phyloP scores from a whole-genome alignment of 1,140 invertebrate genomes.

The Pygmarrhopalites habei region DNA sequence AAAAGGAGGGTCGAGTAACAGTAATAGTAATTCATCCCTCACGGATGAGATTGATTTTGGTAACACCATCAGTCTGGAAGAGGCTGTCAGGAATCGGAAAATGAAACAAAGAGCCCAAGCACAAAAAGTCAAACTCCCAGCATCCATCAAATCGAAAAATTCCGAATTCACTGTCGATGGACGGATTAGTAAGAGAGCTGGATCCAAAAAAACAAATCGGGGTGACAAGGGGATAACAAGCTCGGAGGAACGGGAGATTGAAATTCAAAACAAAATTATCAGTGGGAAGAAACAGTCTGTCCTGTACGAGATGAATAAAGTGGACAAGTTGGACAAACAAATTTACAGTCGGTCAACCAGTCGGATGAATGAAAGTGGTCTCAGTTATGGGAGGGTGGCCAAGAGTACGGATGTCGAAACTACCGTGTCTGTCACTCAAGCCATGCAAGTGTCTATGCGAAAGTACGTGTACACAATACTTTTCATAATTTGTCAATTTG shows the following conservation, averaged over 20 bases:
- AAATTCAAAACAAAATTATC: constrained; percentile 13
- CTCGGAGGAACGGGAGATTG: constrained; percentile 6
- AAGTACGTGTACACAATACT: constrained; percentile 45
- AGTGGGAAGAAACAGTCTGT: constrained; percentile 8
- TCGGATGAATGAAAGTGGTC: constrained; percentile 3
- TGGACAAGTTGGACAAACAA: constrained; percentile 13
- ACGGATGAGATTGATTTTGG: constrained; percentile 8
- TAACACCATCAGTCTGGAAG: neutral
- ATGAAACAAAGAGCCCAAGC: neutral
- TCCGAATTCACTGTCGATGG: neutral
- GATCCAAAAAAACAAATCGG: neutral
- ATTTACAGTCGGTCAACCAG: constrained; percentile 3
- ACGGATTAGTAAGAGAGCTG: neutral
- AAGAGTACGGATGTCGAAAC: constrained; percentile 36
- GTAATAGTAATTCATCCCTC: neutral
- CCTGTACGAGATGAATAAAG: constrained; percentile 7
- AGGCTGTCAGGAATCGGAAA: constrained; percentile 8
- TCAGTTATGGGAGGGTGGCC: neutral
- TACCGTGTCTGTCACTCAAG: constrained; percentile 47
- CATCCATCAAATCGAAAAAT: neutral
- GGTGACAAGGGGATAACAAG: no score
- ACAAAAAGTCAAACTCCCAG: neutral
- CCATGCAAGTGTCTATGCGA: constrained; percentile 47
- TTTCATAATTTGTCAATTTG: no score
- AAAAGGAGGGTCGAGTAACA: no score